phyloP scores from a whole-genome alignment of 1,140 invertebrate genomes.

The Tetragnatha versicolor region DNA sequence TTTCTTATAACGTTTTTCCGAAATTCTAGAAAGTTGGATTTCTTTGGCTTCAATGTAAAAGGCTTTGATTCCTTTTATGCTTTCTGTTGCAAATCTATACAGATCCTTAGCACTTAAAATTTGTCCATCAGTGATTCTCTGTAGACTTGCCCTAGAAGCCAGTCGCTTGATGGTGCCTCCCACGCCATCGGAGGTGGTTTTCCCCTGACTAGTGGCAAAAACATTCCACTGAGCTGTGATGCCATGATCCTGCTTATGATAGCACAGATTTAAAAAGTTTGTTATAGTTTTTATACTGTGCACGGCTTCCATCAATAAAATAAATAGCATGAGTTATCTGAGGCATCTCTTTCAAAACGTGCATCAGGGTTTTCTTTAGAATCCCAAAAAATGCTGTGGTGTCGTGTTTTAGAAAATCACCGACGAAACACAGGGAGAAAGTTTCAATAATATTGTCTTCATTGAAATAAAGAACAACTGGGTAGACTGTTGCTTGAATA shows the following conservation, averaged over 20 bases:
- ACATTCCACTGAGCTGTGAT: constrained; percentile 43
- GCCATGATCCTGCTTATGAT: constrained; percentile 14
- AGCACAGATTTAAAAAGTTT: constrained; percentile 11
- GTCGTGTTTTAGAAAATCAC: not conserved
- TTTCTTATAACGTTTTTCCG: too few relatives aligned
- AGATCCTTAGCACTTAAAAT: not conserved
- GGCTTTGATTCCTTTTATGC: not conserved
- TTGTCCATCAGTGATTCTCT: not conserved
- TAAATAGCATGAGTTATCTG: too few relatives aligned
- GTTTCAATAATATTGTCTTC: not conserved
- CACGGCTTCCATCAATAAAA: not conserved
- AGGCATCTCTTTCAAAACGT: not conserved
- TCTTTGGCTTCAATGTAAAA: not conserved
- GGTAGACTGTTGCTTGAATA: not conserved
- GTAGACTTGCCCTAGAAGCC: constrained; percentile 28
- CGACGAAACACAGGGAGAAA: not conserved
- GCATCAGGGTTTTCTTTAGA: not conserved
- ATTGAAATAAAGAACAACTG: not conserved
- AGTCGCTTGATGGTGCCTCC: constrained; percentile 49
- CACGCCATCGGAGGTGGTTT: constrained; percentile 52
- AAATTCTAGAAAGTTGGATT: too few relatives aligned
- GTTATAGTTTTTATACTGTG: constrained; percentile 18
- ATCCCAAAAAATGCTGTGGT: not conserved
- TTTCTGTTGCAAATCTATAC: not conserved
- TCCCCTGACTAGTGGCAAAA: constrained; percentile 55